Base-by-base conservation (phyloP, 2,888 invertebrate species). In the Petrophora chlorosata region DNA sequence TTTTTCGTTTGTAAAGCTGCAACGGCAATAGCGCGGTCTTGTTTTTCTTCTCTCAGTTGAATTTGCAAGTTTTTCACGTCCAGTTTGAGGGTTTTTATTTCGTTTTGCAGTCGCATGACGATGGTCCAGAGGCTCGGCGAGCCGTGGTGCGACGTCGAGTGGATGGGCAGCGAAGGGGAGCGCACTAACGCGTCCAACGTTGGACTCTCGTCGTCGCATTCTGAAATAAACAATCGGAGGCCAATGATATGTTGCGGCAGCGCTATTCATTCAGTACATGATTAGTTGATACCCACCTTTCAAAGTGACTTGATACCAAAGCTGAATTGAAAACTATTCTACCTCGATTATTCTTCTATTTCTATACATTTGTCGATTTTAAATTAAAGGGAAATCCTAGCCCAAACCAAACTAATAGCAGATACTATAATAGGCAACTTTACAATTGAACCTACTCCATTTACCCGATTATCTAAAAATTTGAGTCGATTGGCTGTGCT, bases 91-190 rank as follows among this genome's bases (percentile, higher is more conserved):
- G 92, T 91, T 67, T 92, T 92, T 57, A 96, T 90, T 82, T 95
- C 94, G 72, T 93, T 94, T 75, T 94, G 94, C 65, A 96, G 81
- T 53, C 94, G 92, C 89, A 95, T 94, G 57, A 96, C 94, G 46
- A 95, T 93, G 63, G 95, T 94, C 81, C 95, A 94, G 65, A 96
- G 84, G 67, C 93, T 94, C 76, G 95, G 94, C 73, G 76, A 76
- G 36, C 75, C 79, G 66, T 82, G 81, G 59, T 66, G 70, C 38
- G 79, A 69, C 8, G 75, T 73, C 44, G 78, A 76, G 67, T 87
- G 87, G 61, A 87, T 82, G 41, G 91, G 91, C 67, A 91, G 75
- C 28, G 87, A 87, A 15, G 90, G 87, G 17, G 90, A 91, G 54
- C 91, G 71, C 56, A 89, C 90, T 62, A 91, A 70, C 46, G 83